Conservation (phyloP, 2,797 vertebrate genomes). For the Cercopithecus neglectus region DNA sequence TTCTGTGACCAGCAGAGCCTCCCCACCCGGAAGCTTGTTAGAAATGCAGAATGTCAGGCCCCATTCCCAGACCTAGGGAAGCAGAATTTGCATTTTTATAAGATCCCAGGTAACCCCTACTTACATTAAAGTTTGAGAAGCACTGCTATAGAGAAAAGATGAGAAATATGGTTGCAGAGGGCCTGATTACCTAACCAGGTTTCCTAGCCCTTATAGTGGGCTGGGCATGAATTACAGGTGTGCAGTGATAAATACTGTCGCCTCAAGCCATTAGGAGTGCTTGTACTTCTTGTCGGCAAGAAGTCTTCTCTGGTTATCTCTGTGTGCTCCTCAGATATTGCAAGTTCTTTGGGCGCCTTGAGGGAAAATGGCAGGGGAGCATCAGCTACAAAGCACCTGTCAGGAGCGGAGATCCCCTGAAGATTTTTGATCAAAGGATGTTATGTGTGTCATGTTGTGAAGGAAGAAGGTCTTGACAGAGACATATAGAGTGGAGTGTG, state of each 20-base stretch:
- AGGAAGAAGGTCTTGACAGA: not conserved
- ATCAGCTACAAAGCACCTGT: not conserved
- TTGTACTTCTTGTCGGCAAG: not conserved
- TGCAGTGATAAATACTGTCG: not conserved
- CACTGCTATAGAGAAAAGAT: not conserved
- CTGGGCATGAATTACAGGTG: conserved; percentile 2
- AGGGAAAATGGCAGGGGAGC: not conserved
- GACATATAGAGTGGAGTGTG: not conserved
- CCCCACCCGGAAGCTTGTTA: not conserved
- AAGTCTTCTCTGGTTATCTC: not conserved
- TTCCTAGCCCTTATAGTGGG: not conserved
- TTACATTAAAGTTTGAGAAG: conserved; percentile 9
- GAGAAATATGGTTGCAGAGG: conserved; percentile 13
- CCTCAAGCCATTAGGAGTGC: not conserved
- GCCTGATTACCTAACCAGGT: not conserved
- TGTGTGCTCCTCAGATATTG: not conserved
- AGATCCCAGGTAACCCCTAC: not conserved
- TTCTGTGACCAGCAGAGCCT: not conserved
- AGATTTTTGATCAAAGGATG: not conserved
- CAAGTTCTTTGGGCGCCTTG: not conserved
- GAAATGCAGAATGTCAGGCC: not conserved
- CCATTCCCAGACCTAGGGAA: not conserved
- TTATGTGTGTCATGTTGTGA: not conserved
- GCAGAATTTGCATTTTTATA: conserved; percentile 1
- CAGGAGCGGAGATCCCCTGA: not conserved